These are phyloP conservation scores for Drosophila aldrichi DNA, from an alignment of 2,888 invertebrate species.

Conservation along the genomic window DNA sequence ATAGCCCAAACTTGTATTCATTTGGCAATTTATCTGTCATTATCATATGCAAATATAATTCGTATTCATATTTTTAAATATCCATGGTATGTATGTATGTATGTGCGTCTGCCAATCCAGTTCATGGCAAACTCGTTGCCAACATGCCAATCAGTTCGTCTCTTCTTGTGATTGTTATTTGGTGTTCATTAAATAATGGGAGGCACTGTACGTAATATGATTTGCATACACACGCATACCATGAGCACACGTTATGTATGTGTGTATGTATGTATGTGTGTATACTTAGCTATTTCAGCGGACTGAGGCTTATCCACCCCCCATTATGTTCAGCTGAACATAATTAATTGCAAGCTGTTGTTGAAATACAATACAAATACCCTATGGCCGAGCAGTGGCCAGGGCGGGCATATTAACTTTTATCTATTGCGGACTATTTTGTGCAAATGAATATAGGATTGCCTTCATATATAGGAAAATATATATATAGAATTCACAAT, in stretches of 20 bases:
- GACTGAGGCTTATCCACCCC: neutral
- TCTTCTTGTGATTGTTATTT: slow-evolving; percentile 69
- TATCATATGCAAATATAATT: slow-evolving; percentile 24
- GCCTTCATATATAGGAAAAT: rapidly evolving
- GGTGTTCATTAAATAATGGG: slow-evolving; percentile 77
- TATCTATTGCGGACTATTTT: neutral
- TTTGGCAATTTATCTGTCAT: slow-evolving; percentile 39
- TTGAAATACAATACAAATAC: slow-evolving; percentile 58
- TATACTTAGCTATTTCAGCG: neutral
- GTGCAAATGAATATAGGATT: neutral
- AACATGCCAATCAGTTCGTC: slow-evolving; percentile 57
- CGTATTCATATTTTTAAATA: slow-evolving; percentile 47
- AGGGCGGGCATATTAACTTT: neutral
- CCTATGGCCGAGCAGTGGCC: neutral
- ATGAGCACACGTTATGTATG: neutral
- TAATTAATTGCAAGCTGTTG: slow-evolving; percentile 71
- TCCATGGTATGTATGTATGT: slow-evolving; percentile 1
- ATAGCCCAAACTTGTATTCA: slow-evolving; percentile 25
- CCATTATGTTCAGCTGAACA: slow-evolving; percentile 40
- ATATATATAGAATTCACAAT: too few relatives aligned
- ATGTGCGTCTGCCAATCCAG: slow-evolving; percentile 48
- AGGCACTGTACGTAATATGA: slow-evolving; percentile 61
- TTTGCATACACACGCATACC: slow-evolving; percentile 8
- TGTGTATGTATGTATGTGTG: neutral
- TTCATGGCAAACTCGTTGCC: slow-evolving; percentile 65